Evolutionary conservation across 1,140 invertebrate species (phyloP).

Genomic region (Mylabris phalerata): DNA sequence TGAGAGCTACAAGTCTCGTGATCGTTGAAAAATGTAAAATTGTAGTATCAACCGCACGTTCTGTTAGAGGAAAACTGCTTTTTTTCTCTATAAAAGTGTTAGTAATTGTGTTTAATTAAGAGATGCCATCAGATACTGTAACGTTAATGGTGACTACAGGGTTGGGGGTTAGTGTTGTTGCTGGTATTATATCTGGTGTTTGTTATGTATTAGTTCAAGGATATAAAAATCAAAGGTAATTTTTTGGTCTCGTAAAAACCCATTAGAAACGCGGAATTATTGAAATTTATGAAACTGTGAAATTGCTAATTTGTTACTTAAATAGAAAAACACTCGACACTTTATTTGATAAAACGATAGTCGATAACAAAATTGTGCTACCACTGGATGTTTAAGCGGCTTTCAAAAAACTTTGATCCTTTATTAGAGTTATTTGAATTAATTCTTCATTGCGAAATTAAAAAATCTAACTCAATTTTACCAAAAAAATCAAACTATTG

Average conservation of each 20-base stretch:
- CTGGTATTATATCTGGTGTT: constrained; percentile 51
- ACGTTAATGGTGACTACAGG: constrained; percentile 46
- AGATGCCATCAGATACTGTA: constrained; percentile 44
- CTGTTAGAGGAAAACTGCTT: constrained; percentile 5
- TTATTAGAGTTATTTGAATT: too few relatives aligned
- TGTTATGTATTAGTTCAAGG: constrained; percentile 51
- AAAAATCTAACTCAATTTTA: too few relatives aligned
- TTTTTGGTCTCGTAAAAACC: background rate
- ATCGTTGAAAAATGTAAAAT: background rate
- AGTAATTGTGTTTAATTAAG: background rate
- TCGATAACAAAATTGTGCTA: too few relatives aligned
- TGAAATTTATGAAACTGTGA: background rate
- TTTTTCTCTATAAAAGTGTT: constrained; percentile 1
- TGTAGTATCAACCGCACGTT: background rate
- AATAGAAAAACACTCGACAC: too few relatives aligned
- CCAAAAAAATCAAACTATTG: too few relatives aligned
- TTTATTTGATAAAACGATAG: too few relatives aligned
- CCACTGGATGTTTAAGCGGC: too few relatives aligned
- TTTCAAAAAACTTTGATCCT: too few relatives aligned
- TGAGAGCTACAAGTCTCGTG: constrained; percentile 10
- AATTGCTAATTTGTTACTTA: background rate
- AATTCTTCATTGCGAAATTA: too few relatives aligned
- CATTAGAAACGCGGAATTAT: background rate
- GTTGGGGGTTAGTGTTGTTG: constrained; percentile 50
- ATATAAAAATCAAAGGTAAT: constrained; percentile 32